Percentiles rank a stretch among this genome's conserved stretches.
phyloP scores from a whole-genome alignment of 2,113 vertebrate genomes.

The Polypterus senegalus region DNA sequence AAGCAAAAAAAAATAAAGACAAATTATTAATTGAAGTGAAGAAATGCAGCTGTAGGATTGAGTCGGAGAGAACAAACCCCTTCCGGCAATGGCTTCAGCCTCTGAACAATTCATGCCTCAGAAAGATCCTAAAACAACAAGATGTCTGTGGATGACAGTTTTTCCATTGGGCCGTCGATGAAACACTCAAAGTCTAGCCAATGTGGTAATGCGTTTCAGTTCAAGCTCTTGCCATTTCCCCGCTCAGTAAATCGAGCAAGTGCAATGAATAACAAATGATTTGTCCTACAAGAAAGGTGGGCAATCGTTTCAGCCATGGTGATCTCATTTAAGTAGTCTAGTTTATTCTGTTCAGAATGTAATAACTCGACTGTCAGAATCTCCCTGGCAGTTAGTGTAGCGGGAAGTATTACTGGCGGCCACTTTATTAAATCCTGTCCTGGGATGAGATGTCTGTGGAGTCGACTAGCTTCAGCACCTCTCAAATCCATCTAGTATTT shows the following conservation, averaged over 20 bases:
- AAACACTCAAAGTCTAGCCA: neutral
- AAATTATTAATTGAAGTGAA: no score
- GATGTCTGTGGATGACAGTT: no score
- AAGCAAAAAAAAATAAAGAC: no score
- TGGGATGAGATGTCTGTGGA: neutral
- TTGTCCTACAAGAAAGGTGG: conserved; percentile 18
- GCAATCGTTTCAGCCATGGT: conserved; percentile 24
- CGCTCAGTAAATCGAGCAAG: conserved; percentile 23
- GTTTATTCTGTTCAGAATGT: conserved; percentile 29
- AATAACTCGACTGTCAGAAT: conserved; percentile 24
- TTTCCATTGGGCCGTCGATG: conserved; percentile 1
- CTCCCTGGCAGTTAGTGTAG: conserved; percentile 20
- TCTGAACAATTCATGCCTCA: no score
- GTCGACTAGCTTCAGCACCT: no score
- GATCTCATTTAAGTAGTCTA: conserved; percentile 27
- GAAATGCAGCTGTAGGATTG: no score
- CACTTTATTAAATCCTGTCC: conserved; percentile 13
- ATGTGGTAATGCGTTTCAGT: no score
- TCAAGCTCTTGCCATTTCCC: neutral
- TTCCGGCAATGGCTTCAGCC: no score
- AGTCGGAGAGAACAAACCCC: no score
- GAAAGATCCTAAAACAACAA: no score
- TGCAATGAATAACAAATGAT: conserved; percentile 18
- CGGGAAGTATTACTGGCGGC: conserved; percentile 12
- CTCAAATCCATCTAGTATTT: no score